phyloP scores from a whole-genome alignment of 2,797 vertebrate species.

The Microctenopoma lineatum region DNA sequence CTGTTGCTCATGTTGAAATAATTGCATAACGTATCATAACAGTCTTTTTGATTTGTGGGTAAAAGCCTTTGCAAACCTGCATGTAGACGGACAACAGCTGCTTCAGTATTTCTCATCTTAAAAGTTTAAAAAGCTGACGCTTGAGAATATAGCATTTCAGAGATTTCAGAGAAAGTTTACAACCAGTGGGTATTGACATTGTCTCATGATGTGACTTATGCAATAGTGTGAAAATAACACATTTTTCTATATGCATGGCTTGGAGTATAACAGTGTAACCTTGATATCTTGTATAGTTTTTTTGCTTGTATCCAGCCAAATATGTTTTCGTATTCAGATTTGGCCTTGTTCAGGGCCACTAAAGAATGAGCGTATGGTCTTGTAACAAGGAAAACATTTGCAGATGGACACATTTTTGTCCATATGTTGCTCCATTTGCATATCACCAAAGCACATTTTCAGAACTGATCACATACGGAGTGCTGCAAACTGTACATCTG shows the following conservation, averaged over 20 bases:
- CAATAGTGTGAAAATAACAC: neutral
- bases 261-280: neutral
- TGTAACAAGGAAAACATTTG: conserved; percentile 25
- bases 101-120: neutral
- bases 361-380: neutral
- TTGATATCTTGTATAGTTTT: neutral
- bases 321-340: neutral
- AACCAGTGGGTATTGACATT: neutral
- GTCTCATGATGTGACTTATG: neutral
- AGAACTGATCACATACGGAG: neutral
- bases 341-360: neutral
- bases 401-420: conserved; percentile 25
- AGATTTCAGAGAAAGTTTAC: neutral
- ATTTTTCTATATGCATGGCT: conserved; percentile 1
- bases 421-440: conserved; percentile 21
- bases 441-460: neutral
- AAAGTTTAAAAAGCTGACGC: neutral
- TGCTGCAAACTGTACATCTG: neutral
- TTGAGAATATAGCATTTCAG: neutral
- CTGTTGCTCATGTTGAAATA: too few species aligned
- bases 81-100: neutral
- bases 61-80: neutral
- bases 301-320: neutral
- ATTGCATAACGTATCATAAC: neutral
- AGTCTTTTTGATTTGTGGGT: neutral